phyloP scores from a whole-genome alignment of 1,140 invertebrate genomes.

The Meloidogyne hapla region DNA sequence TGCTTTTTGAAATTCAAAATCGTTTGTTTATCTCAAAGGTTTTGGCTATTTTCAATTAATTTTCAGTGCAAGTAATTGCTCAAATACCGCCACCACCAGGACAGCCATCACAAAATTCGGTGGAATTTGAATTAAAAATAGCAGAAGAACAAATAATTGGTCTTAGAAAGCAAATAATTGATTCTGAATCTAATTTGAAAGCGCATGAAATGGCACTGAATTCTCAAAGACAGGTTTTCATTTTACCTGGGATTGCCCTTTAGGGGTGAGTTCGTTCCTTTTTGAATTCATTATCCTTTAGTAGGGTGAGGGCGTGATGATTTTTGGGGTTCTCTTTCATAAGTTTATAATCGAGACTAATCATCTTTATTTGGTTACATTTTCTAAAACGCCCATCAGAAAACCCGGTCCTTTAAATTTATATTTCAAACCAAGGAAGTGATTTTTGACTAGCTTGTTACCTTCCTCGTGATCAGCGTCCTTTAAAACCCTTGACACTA shows the following conservation, averaged over 20 bases:
- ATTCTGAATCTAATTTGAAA: constrained; percentile 51
- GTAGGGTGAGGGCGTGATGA: too few species aligned
- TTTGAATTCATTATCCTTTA: too few species aligned
- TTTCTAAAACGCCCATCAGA: too few species aligned
- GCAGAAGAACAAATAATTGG: constrained; percentile 39
- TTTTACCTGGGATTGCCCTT: not conserved
- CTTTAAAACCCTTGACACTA: too few species aligned
- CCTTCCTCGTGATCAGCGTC: too few species aligned
- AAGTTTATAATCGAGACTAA: too few species aligned
- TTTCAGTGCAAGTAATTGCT: constrained; percentile 12
- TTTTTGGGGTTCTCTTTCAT: too few species aligned
- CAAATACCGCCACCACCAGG: constrained; percentile 4
- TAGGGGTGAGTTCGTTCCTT: too few species aligned
- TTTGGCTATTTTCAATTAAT: constrained; percentile 23
- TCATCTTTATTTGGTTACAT: too few species aligned
- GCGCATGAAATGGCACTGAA: constrained; percentile 47
- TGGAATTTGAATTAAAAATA: constrained; percentile 32
- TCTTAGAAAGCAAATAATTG: constrained; percentile 44
- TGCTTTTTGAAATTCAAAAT: constrained; percentile 65
- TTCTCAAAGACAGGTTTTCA: constrained; percentile 47
- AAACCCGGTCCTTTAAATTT: too few species aligned
- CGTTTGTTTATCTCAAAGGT: constrained; percentile 35
- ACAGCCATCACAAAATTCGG: not conserved
- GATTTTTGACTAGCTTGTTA: too few species aligned
- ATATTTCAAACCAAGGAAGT: too few species aligned